Conservation (phyloP, 2,888 invertebrate genomes). For the Ischnus inquisitorius region DNA sequence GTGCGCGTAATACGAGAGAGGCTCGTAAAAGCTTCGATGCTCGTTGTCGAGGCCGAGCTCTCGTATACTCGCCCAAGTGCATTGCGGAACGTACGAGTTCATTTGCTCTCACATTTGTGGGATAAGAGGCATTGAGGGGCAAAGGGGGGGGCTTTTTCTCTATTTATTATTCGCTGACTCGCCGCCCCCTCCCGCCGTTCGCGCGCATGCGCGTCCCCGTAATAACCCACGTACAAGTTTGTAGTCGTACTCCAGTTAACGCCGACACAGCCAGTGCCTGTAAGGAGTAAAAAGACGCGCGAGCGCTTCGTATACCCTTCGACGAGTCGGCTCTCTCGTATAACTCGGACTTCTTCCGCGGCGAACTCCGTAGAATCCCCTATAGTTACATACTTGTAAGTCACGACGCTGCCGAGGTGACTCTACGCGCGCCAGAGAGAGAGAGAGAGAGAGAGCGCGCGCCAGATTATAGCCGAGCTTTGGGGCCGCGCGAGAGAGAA, state of each 20-base stretch:
- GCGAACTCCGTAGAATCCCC: constrained; percentile 40
- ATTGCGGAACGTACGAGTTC: not conserved
- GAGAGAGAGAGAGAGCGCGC: constrained; percentile 30
- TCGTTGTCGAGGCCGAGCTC: not conserved
- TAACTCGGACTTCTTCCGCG: constrained; percentile 63
- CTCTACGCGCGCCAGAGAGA: constrained; percentile 8
- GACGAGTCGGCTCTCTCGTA: constrained; percentile 23
- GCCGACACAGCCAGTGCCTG: not conserved
- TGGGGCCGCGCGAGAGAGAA: constrained; percentile 18
- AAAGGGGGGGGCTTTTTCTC: not conserved
- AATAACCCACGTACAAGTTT: not conserved
- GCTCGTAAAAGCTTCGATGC: not conserved
- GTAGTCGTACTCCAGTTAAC: not conserved
- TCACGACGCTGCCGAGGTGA: not conserved
- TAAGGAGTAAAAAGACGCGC: constrained; percentile 25
- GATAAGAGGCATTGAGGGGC: not conserved
- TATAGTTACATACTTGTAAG: constrained; percentile 23
- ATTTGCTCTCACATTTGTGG: not conserved
- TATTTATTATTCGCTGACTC: not conserved
- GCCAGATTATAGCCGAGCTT: not conserved
- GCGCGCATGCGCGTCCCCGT: not conserved
- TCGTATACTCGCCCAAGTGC: not conserved
- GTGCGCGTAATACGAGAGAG: too few relatives aligned
- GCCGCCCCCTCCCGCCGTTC: not conserved
- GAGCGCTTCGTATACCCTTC: constrained; percentile 35